These are phyloP conservation scores for Nomia melanderi DNA, from an alignment of 1,140 invertebrate genomes.

Conservation along the genomic window DNA sequence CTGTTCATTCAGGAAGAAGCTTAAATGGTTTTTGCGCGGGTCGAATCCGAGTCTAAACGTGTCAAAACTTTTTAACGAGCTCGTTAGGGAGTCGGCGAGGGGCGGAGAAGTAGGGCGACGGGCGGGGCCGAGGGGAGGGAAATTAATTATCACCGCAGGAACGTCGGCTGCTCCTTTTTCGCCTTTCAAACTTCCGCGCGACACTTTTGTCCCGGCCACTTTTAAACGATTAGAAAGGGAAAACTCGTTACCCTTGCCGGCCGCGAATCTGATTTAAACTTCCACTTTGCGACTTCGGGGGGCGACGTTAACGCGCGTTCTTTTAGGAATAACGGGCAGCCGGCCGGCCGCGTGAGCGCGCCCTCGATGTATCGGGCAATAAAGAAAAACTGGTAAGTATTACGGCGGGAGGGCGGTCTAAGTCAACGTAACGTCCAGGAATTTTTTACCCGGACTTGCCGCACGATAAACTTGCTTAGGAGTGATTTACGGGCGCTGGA, in stretches of 20 bases:
- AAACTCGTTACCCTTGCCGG: conserved; percentile 25
- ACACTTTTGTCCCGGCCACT: conserved; percentile 31
- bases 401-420: neutral
- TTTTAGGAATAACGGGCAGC: neutral
- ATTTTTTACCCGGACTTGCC: no score
- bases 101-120: no score
- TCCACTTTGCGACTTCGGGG: neutral
- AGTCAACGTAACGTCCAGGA: no score
- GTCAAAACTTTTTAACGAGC: conserved; percentile 69
- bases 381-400: neutral
- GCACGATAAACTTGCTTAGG: no score
- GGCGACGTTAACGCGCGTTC: neutral
- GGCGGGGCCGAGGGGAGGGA: no score
- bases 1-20: conserved; percentile 53
- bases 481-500: no score
- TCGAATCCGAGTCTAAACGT: conserved; percentile 59
- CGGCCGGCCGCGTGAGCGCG: neutral
- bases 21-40: conserved; percentile 62
- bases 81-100: conserved; percentile 48
- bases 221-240: conserved; percentile 20
- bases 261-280: neutral
- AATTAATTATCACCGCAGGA: no score
- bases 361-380: neutral
- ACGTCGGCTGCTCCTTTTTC: conserved; percentile 25
- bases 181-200: conserved; percentile 1